Conservation (phyloP, 1,140 invertebrate species). For the Cotesia glomerata region DNA sequence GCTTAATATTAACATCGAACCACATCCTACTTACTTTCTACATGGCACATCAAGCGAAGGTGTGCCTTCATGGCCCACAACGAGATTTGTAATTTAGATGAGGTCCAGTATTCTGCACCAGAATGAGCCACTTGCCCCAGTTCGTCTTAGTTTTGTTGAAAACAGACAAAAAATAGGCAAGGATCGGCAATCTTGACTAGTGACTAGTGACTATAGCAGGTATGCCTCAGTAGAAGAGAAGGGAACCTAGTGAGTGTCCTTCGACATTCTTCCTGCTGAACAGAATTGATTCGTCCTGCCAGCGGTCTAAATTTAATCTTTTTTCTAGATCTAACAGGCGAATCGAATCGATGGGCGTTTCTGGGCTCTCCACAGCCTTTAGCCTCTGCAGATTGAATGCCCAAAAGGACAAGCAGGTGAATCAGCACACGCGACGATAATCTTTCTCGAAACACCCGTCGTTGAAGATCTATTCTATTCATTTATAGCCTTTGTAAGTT, state of each 20-base stretch:
- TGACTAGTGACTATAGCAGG: slow-evolving; percentile 41
- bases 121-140: background rate
- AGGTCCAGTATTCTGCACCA: slow-evolving; percentile 32
- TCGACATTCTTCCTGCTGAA: slow-evolving; percentile 32
- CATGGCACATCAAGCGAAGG: slow-evolving; percentile 43
- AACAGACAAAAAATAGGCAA: slow-evolving; percentile 5
- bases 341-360: slow-evolving; percentile 32
- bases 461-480: background rate
- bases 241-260: slow-evolving; percentile 17
- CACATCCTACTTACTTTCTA: background rate
- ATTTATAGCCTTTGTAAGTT: background rate
- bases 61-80: slow-evolving; percentile 45
- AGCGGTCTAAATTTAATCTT: slow-evolving; percentile 13
- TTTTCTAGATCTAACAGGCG: slow-evolving; percentile 28
- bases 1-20: slow-evolving; percentile 35
- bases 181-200: slow-evolving; percentile 20
- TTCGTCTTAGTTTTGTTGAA: slow-evolving; percentile 20
- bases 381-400: background rate
- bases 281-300: slow-evolving; percentile 37
- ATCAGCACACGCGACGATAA: slow-evolving; percentile 2
- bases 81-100: slow-evolving; percentile 64
- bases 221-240: background rate
- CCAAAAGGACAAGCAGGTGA: slow-evolving; percentile 2
- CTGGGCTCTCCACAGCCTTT: slow-evolving; percentile 10
- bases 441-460: background rate